Evolutionary conservation across 2,888 invertebrate genomes (phyloP).

Genomic region (Ditula angustiorana): DNA sequence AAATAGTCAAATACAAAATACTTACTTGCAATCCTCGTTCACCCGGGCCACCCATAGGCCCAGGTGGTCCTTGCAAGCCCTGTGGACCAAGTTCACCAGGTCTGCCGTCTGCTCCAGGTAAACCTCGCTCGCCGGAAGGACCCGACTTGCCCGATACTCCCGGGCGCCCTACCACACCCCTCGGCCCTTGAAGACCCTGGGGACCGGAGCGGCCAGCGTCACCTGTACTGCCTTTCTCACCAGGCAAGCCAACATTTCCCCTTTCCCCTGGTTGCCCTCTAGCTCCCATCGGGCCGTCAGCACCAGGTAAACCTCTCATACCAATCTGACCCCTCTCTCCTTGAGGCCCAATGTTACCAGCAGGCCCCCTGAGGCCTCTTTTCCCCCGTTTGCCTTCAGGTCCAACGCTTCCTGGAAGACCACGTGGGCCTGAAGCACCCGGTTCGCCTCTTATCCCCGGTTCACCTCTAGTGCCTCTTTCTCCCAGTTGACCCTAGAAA

Average conservation of each 20-base stretch:
- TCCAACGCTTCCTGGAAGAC: slow-evolving; percentile 90
- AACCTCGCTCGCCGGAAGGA: slow-evolving; percentile 89
- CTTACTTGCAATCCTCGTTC: slow-evolving; percentile 90
- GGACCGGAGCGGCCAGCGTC: slow-evolving; percentile 88
- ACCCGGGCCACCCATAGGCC: slow-evolving; percentile 91
- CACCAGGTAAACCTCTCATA: slow-evolving; percentile 89
- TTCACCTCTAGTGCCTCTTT: slow-evolving; percentile 93
- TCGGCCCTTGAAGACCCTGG: slow-evolving; percentile 87
- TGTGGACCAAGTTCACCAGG: slow-evolving; percentile 93
- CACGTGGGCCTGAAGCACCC: slow-evolving; percentile 90
- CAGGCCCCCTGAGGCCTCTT: slow-evolving; percentile 91
- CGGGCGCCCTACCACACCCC: slow-evolving; percentile 88
- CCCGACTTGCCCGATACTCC: slow-evolving; percentile 90
- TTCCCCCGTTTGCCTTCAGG: slow-evolving; percentile 94
- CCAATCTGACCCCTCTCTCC: slow-evolving; percentile 91
- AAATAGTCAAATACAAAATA: too few relatives aligned
- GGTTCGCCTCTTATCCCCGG: slow-evolving; percentile 90
- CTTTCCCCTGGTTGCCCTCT: slow-evolving; percentile 92
- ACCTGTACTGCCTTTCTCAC: slow-evolving; percentile 86
- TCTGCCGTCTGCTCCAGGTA: slow-evolving; percentile 93
- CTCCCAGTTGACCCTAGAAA: slow-evolving; percentile 90
- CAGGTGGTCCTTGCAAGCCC: slow-evolving; percentile 92
- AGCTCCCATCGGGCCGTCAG: slow-evolving; percentile 90
- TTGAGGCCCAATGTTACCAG: slow-evolving; percentile 89
- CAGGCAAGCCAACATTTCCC: slow-evolving; percentile 82